Evolutionary conservation across 1,140 invertebrate genomes (phyloP), one percentile per base, ranked within the genome.

Genomic region (Drosophila persimilis): DNA sequence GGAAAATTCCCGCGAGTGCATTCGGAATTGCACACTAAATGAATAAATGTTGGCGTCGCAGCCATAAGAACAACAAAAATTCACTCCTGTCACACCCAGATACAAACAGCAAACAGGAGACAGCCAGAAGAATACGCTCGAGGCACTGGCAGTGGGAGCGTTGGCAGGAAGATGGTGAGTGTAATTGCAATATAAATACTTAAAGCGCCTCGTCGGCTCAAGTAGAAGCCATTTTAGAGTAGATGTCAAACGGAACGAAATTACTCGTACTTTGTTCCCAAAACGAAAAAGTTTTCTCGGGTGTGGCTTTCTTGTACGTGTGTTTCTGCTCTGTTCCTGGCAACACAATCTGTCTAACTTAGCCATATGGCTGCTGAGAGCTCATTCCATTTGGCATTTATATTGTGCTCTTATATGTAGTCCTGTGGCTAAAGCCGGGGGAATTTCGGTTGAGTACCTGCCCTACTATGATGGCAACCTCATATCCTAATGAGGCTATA

Each of bases 131-230:
- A 51, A 41, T 22, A 51, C 17, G 3, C 26, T n/a, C 29, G 35
- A 31, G 56, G 43, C 31, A 15, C 11, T 43, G 35, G 5, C 20
- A 26, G 20, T 17, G 6, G 22, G 17, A 50, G 15, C 24, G 9
- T 26, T 55, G 59, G 39, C 39, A 31, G 47, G 29, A 73, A 26
- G 48, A 65, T 80, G 60, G 57, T 65, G 58, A 57, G 62, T 73
- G 44, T 81, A 81, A 85, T 81, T 77, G 74, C 65, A 81, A 67
- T 72, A 63, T 71, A 77, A 85, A 81, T 81, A 77, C 65, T 85
- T 65, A 63, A 75, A 84, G 45, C 29, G 50, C 43, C 63, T 44
- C 22, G 31, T 58, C 47, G 50, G 24, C 43, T 43, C 26, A 41
- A 24, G 24, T 24, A 61, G 73, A 86, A 85, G 77, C 77, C 81